Percentiles rank a stretch among this genome's conserved stretches.
These are phyloP conservation scores for Manduca sexta DNA, from an alignment of 1,140 invertebrate genomes.

Conservation along the genomic window DNA sequence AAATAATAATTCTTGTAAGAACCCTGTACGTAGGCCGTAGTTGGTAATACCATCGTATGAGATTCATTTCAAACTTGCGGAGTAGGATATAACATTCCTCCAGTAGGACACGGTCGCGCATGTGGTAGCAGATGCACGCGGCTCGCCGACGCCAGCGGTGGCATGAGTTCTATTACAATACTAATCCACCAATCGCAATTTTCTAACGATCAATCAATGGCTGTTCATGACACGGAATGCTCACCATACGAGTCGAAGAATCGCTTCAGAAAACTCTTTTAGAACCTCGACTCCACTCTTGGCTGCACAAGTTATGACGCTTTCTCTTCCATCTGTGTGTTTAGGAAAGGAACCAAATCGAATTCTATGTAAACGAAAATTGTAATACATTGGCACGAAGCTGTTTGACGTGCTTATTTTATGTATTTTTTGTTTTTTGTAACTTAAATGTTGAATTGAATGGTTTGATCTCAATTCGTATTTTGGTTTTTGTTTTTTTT, in stretches of 20 bases:
- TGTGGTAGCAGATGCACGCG: conserved; percentile 30
- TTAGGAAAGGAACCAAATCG: conserved; percentile 54
- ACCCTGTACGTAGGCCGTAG: conserved; percentile 54
- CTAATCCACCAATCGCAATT: conserved; percentile 40
- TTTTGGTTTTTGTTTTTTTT: conserved; percentile 33
- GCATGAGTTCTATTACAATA: conserved; percentile 38
- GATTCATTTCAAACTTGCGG: conserved; percentile 23
- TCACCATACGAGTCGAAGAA: conserved; percentile 59
- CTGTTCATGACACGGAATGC: conserved; percentile 70
- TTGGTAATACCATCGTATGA: conserved; percentile 21
- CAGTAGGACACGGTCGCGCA: conserved; percentile 45
- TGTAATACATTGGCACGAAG: conserved; percentile 63
- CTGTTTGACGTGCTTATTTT: conserved; percentile 71
- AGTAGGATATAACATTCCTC: conserved; percentile 25
- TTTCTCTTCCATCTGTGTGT: conserved; percentile 70
- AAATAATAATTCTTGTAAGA: conserved; percentile 33
- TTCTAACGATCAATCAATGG: conserved; percentile 47
- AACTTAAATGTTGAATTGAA: conserved; percentile 59
- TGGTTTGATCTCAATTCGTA: conserved; percentile 52
- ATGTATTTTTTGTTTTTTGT: conserved; percentile 58
- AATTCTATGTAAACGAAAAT: conserved; percentile 51
- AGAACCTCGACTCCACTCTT: conserved; percentile 69
- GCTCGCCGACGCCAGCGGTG: conserved; percentile 28
- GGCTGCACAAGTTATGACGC: conserved; percentile 68
- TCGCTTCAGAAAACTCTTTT: conserved; percentile 66